Evolutionary conservation across 1,140 invertebrate genomes (phyloP).

Genomic region (Pseudomyrmex pallidus): DNA sequence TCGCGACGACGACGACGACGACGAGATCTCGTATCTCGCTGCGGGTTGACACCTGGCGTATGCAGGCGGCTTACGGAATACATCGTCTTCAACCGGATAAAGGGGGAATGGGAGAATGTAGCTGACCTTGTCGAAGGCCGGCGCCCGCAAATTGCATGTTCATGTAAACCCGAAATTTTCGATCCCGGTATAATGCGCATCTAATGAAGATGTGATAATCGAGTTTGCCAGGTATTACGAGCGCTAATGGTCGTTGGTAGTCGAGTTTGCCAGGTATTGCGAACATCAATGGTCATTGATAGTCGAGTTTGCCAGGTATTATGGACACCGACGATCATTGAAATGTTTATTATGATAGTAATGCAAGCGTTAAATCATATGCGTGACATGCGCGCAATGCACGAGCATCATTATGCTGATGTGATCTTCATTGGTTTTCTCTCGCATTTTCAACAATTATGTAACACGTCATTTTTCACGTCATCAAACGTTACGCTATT

Average conservation of each 20-base stretch:
- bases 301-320: constrained; percentile 20
- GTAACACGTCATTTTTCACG: background rate
- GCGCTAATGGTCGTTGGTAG: constrained; percentile 27
- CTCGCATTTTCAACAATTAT: background rate
- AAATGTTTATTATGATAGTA: constrained; percentile 35
- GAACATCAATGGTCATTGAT: constrained; percentile 48
- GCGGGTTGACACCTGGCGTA: constrained; percentile 45
- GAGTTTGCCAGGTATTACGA: constrained; percentile 22
- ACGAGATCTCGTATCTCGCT: constrained; percentile 48
- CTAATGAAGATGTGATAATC: constrained; percentile 23
- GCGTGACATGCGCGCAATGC: background rate
- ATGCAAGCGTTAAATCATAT: background rate
- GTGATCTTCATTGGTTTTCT: background rate
- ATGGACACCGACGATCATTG: constrained; percentile 26
- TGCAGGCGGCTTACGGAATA: constrained; percentile 33
- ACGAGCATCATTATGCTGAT: background rate
- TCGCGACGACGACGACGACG: constrained; percentile 33
- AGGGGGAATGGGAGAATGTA: background rate
- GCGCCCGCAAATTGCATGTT: background rate
- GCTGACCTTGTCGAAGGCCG: constrained; percentile 20
- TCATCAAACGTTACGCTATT: background rate
- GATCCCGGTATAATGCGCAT: constrained; percentile 2
- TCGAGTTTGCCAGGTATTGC: constrained; percentile 25
- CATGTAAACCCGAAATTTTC: constrained; percentile 21
- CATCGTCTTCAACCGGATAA: constrained; percentile 32